Evolutionary conservation across 2,888 invertebrate species (phyloP).

Genomic region (Homarus gammarus): DNA sequence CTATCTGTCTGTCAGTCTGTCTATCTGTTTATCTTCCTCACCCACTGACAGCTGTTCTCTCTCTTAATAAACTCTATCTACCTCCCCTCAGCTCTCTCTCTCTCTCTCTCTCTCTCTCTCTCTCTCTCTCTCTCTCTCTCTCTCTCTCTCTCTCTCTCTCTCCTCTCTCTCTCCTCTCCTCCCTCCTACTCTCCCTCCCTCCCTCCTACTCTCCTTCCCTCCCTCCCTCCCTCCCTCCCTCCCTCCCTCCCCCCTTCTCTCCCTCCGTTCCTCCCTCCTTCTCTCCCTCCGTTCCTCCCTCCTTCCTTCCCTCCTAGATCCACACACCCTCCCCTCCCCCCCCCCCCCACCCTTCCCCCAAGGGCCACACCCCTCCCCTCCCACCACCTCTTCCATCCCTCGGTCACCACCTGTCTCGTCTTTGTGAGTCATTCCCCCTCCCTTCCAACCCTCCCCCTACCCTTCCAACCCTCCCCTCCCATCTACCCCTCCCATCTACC

Average conservation of each 20-base stretch:
- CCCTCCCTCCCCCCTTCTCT: background rate
- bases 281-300: background rate
- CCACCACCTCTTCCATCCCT: background rate
- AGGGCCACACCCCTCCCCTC: background rate
- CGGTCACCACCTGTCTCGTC: conserved; percentile 4
- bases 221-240: background rate
- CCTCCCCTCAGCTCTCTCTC: too few relatives aligned
- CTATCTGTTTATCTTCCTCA: too few relatives aligned
- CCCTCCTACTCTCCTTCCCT: background rate
- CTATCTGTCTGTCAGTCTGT: too few relatives aligned
- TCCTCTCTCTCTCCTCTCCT: background rate
- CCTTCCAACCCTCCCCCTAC: background rate
- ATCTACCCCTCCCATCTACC: background rate
- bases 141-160: background rate
- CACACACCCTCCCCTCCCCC: background rate
- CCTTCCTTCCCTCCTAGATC: background rate
- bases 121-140: background rate
- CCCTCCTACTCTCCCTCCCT: too few relatives aligned
- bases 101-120: background rate
- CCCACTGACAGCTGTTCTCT: too few relatives aligned
- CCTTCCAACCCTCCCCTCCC: background rate
- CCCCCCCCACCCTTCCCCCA: background rate
- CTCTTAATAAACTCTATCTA: too few relatives aligned
- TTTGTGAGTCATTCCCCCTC: background rate
- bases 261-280: background rate